These are phyloP conservation scores for Sebastes itinus DNA, from an alignment of 2,797 vertebrate species.

Conservation along the genomic window DNA sequence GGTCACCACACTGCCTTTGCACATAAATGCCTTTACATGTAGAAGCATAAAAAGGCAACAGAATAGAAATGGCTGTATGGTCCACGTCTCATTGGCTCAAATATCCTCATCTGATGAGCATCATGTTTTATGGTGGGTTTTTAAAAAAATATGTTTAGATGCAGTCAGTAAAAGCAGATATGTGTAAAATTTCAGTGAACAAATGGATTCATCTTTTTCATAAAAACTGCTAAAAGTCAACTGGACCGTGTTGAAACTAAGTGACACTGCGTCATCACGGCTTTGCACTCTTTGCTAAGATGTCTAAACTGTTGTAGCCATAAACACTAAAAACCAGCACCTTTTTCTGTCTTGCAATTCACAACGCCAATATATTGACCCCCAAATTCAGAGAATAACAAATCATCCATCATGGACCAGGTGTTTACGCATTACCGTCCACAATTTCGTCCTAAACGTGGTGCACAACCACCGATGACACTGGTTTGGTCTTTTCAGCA, in stretches of 20 bases:
- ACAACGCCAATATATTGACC: background rate
- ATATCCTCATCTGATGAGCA: constrained; percentile 1
- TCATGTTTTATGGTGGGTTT: background rate
- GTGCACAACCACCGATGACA: background rate
- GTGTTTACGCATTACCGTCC: background rate
- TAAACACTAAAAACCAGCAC: background rate
- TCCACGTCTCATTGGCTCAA: constrained; percentile 30
- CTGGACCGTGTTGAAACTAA: background rate
- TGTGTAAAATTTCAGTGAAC: constrained; percentile 5
- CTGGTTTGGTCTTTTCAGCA: constrained; percentile 2
- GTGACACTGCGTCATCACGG: background rate
- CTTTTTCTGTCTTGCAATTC: background rate
- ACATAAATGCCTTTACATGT: background rate
- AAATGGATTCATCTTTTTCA: background rate
- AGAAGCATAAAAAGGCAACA: constrained; percentile 22
- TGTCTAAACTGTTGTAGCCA: background rate
- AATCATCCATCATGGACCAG: background rate
- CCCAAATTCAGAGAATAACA: background rate
- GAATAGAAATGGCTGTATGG: constrained; percentile 4
- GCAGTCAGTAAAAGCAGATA: constrained; percentile 28
- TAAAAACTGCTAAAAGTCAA: constrained; percentile 10
- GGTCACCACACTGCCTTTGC: background rate
- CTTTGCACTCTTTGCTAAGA: background rate
- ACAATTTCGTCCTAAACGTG: background rate
- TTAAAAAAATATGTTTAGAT: constrained; percentile 13